Evolutionary conservation across 2,797 vertebrate genomes (phyloP).

Genomic region (Halcyon smyrnensis): DNA sequence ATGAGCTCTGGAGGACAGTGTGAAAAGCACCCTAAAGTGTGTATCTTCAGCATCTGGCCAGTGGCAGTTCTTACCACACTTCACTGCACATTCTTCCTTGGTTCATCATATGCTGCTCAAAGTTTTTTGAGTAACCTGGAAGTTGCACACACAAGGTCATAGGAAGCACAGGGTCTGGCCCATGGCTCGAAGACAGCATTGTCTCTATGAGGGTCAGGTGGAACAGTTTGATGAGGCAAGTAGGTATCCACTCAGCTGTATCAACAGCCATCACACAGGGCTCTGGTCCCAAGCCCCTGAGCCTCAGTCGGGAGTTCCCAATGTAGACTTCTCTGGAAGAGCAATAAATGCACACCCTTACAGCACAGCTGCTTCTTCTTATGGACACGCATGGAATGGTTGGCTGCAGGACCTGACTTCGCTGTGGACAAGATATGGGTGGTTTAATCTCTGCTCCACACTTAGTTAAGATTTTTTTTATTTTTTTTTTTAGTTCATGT

Average conservation of each 20-base stretch:
- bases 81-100: not conserved
- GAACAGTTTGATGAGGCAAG: no score
- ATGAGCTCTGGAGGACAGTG: not conserved
- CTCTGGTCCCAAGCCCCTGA: not conserved
- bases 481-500: not conserved
- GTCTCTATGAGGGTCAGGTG: not conserved
- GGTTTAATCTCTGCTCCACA: not conserved
- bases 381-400: fast-evolving
- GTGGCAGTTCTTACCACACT: not conserved
- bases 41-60: not conserved
- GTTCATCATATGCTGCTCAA: fast-evolving
- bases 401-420: not conserved
- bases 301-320: not conserved
- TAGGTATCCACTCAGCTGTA: not conserved
- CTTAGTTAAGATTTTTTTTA: not conserved
- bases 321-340: not conserved
- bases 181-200: fast-evolving
- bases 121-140: not conserved
- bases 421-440: not conserved
- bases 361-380: not conserved
- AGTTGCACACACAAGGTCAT: not conserved
- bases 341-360: constrained; percentile 4
- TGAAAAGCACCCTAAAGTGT: not conserved
- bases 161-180: not conserved
- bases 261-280: not conserved